These are phyloP conservation scores for Pangasius larnaudii DNA, from an alignment of 2,797 vertebrate species.

Conservation along the genomic window DNA sequence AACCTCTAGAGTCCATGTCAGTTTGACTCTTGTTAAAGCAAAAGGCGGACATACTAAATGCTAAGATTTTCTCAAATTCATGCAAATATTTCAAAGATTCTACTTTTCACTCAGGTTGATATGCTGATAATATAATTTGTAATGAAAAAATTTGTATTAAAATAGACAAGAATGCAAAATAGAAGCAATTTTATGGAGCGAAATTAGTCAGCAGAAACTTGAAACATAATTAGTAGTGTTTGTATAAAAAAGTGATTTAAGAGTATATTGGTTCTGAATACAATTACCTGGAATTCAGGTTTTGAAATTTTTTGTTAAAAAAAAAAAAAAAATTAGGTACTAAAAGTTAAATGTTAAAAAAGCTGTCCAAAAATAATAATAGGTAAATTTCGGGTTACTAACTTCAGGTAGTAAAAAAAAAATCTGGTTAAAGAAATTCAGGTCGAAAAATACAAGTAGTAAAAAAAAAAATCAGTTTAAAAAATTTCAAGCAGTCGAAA, in stretches of 20 bases:
- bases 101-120: background rate
- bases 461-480: background rate
- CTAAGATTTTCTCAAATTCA: no score
- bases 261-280: background rate
- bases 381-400: background rate
- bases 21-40: no score
- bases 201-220: background rate
- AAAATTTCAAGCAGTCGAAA: background rate
- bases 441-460: background rate
- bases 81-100: no score
- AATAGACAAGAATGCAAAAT: background rate
- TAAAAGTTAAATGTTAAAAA: background rate
- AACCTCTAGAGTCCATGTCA: background rate
- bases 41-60: no score
- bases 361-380: background rate
- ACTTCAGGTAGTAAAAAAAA: background rate
- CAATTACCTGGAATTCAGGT: background rate
- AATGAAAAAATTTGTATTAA: background rate
- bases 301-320: background rate
- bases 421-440: background rate
- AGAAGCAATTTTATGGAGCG: no score
- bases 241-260: background rate
- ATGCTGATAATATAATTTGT: no score
- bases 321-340: background rate
- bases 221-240: background rate